phyloP scores from a whole-genome alignment of 2,797 vertebrate species.

The Danio jaintianensis region DNA sequence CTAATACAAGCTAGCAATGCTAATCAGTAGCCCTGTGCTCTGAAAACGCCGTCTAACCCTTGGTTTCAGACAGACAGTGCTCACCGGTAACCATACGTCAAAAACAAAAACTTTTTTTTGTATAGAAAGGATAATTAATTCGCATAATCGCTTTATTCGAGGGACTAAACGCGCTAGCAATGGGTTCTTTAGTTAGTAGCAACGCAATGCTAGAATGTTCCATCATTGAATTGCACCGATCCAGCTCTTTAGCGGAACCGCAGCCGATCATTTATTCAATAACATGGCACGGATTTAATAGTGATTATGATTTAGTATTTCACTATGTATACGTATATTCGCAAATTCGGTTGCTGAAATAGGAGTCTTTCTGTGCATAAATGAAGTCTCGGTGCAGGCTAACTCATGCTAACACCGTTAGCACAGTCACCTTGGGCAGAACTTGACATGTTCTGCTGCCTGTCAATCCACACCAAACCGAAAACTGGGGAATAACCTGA shows the following conservation, averaged over 20 bases:
- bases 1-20: conserved; percentile 23
- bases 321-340: not conserved
- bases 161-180: not conserved
- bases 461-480: not conserved
- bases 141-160: not conserved
- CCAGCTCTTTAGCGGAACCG: not conserved
- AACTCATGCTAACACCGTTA: conserved; percentile 60
- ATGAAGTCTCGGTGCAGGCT: conserved; percentile 58
- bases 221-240: not conserved
- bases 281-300: not conserved
- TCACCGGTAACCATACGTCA: no score
- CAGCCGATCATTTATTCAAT: not conserved
- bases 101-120: not conserved
- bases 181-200: conserved; percentile 25
- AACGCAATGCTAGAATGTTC: conserved; percentile 55
- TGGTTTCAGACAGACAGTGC: not conserved
- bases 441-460: conserved; percentile 53
- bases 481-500: not conserved
- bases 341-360: not conserved
- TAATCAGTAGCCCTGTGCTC: not conserved
- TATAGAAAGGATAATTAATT: not conserved
- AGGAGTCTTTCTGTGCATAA: not conserved
- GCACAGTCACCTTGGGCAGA: conserved; percentile 77
- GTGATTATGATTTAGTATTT: not conserved
- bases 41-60: not conserved